Conservation (phyloP, 2,888 invertebrate genomes). For the Luperina nickerlii region DNA sequence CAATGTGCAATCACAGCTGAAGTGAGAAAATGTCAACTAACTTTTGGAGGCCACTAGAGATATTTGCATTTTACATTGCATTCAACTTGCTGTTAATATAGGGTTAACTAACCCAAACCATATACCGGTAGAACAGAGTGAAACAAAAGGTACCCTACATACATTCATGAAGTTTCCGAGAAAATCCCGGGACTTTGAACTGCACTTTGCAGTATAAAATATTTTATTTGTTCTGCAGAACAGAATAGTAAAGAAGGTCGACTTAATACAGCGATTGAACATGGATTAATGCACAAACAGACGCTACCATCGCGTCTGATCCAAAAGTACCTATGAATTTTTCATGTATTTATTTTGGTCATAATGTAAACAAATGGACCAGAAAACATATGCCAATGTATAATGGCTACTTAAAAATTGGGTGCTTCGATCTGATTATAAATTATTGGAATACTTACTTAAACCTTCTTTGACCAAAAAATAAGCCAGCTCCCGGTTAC, state of each 20-base stretch:
- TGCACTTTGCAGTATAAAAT: slow-evolving; percentile 55
- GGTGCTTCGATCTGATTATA: too few species aligned
- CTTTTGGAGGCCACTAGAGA: background rate
- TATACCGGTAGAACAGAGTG: background rate
- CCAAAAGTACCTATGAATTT: too few species aligned
- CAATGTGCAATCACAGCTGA: too few species aligned
- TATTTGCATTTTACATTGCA: background rate
- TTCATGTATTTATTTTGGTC: too few species aligned
- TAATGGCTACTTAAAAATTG: too few species aligned
- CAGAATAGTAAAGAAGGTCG: background rate
- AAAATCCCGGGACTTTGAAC: slow-evolving; percentile 36
- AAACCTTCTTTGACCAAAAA: too few species aligned
- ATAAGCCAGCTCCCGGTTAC: too few species aligned
- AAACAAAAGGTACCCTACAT: slow-evolving; percentile 14
- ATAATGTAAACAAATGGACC: background rate
- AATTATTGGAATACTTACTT: too few species aligned
- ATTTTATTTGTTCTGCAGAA: slow-evolving; percentile 34
- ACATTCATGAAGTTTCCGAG: slow-evolving; percentile 23
- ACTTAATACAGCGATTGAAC: background rate
- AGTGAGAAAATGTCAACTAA: background rate
- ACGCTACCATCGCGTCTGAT: background rate
- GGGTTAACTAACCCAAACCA: background rate
- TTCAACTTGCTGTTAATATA: slow-evolving; percentile 2
- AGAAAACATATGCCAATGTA: background rate
- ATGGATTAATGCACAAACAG: background rate